A percentile compares a stretch with the other conserved stretches of the same genome.
Conservation (phyloP, 2,113 vertebrate species). For the Rynchops niger region DNA sequence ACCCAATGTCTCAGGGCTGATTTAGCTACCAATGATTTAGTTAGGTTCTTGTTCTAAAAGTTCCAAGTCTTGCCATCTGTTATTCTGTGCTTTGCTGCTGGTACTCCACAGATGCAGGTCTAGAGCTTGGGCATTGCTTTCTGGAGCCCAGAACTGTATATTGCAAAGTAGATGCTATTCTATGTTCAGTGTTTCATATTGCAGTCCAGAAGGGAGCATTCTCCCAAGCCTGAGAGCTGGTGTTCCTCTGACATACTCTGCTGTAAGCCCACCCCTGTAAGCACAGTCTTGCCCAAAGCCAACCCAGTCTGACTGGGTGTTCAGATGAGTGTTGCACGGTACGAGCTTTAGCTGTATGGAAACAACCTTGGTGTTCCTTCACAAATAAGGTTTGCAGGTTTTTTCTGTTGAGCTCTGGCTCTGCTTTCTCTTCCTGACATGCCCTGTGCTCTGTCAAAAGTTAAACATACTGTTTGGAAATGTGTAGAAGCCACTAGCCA, state of each 20-base stretch:
- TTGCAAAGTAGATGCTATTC: not conserved
- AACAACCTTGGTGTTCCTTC: not conserved
- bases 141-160: not conserved
- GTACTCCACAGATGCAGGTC: not conserved
- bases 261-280: not conserved
- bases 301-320: not conserved
- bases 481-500: not conserved
- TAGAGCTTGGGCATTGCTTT: not conserved
- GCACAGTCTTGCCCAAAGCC: not conserved
- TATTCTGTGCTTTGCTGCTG: not conserved
- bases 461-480: not conserved
- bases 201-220: not conserved
- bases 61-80: not conserved
- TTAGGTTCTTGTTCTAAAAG: not conserved
- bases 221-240: not conserved
- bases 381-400: not conserved
- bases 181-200: not conserved
- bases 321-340: not conserved
- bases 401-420: not conserved
- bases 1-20: not conserved
- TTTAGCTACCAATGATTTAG: not conserved
- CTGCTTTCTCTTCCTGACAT: not conserved
- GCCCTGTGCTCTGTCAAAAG: not conserved
- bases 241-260: not conserved
- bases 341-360: not conserved